Percentiles rank a stretch among this genome's conserved stretches.
phyloP scores from a whole-genome alignment of 2,888 invertebrate species.

The Limnephilus marmoratus region DNA sequence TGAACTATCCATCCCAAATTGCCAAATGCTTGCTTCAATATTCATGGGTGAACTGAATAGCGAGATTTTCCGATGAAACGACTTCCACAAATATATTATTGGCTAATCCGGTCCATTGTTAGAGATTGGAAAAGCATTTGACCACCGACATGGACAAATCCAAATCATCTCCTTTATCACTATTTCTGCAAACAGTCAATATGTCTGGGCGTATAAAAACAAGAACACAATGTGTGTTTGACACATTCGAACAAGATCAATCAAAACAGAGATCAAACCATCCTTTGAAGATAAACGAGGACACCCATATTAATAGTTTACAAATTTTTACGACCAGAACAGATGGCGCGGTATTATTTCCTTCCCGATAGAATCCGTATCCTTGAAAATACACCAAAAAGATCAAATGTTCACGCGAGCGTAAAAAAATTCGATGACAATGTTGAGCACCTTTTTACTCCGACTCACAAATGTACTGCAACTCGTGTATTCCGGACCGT shows the following conservation, averaged over 20 bases:
- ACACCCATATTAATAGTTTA: conserved; percentile 51
- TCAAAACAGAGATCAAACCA: conserved; percentile 44
- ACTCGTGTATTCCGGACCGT: not conserved
- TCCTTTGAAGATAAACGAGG: conserved; percentile 40
- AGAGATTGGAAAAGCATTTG: not conserved
- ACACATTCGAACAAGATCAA: conserved; percentile 51
- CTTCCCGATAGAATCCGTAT: not conserved
- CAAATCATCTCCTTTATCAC: not conserved
- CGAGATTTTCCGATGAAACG: not conserved
- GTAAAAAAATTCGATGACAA: not conserved
- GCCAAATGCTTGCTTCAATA: not conserved
- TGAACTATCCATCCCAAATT: not conserved
- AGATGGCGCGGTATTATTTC: conserved; percentile 29
- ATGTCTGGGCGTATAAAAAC: not conserved
- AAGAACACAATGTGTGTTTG: conserved; percentile 8
- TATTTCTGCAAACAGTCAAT: not conserved
- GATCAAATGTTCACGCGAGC: not conserved
- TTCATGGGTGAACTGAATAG: not conserved
- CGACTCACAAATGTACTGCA: not conserved
- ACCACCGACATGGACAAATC: not conserved
- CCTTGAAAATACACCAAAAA: not conserved
- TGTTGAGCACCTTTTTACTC: conserved; percentile 17
- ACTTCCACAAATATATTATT: not conserved
- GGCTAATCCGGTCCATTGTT: not conserved
- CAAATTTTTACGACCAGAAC: conserved; percentile 53